Evolutionary conservation across 2,888 invertebrate genomes (phyloP), one percentile per base, ranked within the genome.

Genomic region (Tenthredo amoena): DNA sequence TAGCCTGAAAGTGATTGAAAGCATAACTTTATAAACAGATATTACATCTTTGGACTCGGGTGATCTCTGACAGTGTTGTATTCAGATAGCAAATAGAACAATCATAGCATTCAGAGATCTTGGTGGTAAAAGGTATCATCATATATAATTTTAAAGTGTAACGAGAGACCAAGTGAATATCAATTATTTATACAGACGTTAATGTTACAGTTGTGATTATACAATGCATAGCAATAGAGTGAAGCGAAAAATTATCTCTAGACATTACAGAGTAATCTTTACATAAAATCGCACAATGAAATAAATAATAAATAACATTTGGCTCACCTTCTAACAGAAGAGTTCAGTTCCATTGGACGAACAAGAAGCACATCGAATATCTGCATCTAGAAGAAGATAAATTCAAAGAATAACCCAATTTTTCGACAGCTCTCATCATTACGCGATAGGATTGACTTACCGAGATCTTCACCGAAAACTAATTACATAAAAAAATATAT

Each of bases 81-180:
- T 47, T 88, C 88, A 87, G 87, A 84, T 89, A 88, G 89, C 89
- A 87, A 89, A 88, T 88, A 89, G 62, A 82, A 79, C 81, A 88
- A 89, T 89, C 88, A 89, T 58, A 87, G 87, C 88, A 87, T 65
- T 88, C 88, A 88, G 86, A 86, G 87, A 88, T 88, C 88, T 87
- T 87, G 87, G 88, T 89, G 88, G 87, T 88, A 86, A 74, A 74
- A 85, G 71, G 76, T 85, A 85, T 89, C 86, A 89, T 88, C 88
- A 87, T 37, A 62, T 84, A 47, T 26, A 74, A 74, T 74, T 74
- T 15, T 15, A 26, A 71, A 37, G 9, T 37, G n/a, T 37, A 74
- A 74, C 40, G 4, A 74, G 10, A 21, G 7, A n/a, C n/a, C n/a
- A 21, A 62, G 21, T 62, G 12, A 21, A 62, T 62, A 62, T 62